Evolutionary conservation across 2,888 invertebrate species (phyloP).

Genomic region (Stegana nigrithorax): DNA sequence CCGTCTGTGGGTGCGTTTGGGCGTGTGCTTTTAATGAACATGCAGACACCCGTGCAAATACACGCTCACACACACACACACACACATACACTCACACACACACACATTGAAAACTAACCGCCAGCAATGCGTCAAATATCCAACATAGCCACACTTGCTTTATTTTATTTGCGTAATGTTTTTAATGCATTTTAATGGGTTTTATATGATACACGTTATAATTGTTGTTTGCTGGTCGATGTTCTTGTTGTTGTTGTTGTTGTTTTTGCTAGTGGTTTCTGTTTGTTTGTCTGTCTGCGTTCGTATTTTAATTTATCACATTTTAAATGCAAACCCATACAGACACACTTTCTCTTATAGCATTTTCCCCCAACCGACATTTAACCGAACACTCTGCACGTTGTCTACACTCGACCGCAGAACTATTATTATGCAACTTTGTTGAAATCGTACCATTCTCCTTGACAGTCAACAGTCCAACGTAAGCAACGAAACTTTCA

Average conservation of each 20-base stretch:
- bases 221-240: neutral
- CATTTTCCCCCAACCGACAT: too few relatives aligned
- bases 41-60: neutral
- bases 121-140: neutral
- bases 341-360: too few relatives aligned
- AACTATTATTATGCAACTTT: too few relatives aligned
- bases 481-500: too few relatives aligned
- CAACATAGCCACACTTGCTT: neutral
- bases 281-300: neutral
- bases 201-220: neutral
- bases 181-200: conserved; percentile 15
- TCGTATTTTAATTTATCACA: neutral
- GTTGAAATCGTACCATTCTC: too few relatives aligned
- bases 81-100: neutral
- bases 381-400: too few relatives aligned
- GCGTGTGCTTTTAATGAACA: neutral
- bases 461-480: too few relatives aligned
- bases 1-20: neutral
- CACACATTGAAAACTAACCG: neutral
- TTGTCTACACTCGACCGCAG: too few relatives aligned
- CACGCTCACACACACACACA: neutral
- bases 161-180: neutral
- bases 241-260: neutral
- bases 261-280: neutral
- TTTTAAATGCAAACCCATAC: too few relatives aligned